Conservation (phyloP, 2,113 vertebrate species). For the Circaetus gallicus region DNA sequence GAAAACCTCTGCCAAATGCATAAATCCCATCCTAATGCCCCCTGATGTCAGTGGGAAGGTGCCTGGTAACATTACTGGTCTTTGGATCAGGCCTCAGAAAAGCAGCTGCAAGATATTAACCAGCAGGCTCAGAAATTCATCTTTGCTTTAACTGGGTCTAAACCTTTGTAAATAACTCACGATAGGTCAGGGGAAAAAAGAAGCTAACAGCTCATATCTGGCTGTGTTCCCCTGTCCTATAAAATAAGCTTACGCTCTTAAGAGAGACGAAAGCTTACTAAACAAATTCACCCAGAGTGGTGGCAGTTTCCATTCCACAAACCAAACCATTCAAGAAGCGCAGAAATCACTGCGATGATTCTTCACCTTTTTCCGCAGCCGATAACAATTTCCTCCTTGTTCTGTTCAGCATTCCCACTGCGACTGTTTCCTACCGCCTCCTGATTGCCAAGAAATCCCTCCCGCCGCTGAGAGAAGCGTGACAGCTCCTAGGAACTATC, state of each 20-base stretch:
- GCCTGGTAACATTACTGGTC: background rate
- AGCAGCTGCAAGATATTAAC: conserved; percentile 50
- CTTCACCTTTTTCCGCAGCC: background rate
- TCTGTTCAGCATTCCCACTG: background rate
- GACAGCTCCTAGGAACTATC: background rate
- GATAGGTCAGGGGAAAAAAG: background rate
- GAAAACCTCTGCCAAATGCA: background rate
- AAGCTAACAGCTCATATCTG: background rate
- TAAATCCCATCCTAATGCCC: conserved; percentile 6
- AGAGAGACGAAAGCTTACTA: background rate
- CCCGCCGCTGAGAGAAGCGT: background rate
- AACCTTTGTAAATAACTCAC: conserved; percentile 31
- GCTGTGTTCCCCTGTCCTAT: conserved; percentile 6
- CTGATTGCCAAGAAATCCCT: background rate
- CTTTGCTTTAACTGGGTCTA: background rate
- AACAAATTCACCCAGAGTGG: background rate
- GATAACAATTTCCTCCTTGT: background rate
- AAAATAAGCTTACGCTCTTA: background rate
- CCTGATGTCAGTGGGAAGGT: conserved; percentile 7
- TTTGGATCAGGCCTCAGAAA: background rate
- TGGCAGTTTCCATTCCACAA: background rate
- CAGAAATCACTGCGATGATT: background rate
- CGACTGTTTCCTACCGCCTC: background rate
- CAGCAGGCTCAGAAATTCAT: background rate
- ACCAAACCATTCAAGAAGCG: background rate